phyloP scores from a whole-genome alignment of 2,888 invertebrate species.

The Trissoscelio sp. region DNA sequence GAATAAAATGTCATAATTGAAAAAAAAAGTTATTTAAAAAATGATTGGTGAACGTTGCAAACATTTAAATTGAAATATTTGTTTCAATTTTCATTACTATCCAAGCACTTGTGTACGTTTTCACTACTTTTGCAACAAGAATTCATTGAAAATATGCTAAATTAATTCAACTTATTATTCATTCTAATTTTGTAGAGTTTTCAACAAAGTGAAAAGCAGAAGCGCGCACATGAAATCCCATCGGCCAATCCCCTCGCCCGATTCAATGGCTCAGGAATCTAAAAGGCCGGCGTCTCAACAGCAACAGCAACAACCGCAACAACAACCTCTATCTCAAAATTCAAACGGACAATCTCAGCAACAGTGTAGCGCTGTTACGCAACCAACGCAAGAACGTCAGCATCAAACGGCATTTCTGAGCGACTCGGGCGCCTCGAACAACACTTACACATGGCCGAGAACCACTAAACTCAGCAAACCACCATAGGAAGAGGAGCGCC shows the following conservation, averaged over 20 bases:
- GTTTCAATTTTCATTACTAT: no score
- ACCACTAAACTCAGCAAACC: conserved; percentile 82
- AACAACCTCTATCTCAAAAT: conserved; percentile 62
- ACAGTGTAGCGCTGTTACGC: conserved; percentile 75
- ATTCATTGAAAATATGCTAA: no score
- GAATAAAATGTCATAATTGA: neutral
- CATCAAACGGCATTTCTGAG: conserved; percentile 73
- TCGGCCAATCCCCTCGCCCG: conserved; percentile 89
- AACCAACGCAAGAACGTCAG: conserved; percentile 73
- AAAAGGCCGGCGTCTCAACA: conserved; percentile 82
- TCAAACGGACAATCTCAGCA: conserved; percentile 70
- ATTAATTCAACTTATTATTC: neutral
- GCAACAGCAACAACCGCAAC: conserved; percentile 71
- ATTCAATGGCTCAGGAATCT: conserved; percentile 90
- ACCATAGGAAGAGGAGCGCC: conserved; percentile 79
- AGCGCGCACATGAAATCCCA: conserved; percentile 99
- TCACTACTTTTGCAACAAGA: no score
- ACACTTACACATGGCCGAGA: conserved; percentile 81
- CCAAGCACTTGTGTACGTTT: no score
- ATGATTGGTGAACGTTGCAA: no score
- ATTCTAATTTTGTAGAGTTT: conserved; percentile 88
- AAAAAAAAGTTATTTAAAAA: neutral
- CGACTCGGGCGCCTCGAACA: conserved; percentile 74
- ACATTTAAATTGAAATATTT: no score
- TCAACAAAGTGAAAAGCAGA: conserved; percentile 99